Base-by-base conservation (phyloP, 2,113 vertebrate species). In the Myiagra hebetior region DNA sequence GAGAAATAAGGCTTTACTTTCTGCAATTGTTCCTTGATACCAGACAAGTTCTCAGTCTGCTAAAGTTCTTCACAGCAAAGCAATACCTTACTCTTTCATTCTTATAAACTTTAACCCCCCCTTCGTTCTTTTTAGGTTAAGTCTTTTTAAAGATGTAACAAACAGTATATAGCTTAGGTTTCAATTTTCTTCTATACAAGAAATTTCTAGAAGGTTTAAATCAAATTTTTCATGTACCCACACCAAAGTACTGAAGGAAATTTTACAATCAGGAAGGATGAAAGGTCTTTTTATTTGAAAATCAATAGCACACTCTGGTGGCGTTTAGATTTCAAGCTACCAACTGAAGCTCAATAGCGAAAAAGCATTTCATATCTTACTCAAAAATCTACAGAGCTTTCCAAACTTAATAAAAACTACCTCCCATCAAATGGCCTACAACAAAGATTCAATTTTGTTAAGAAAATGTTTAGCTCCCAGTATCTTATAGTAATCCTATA, bases 251-350 rank as follows among this genome's bases (percentile, higher is more conserved):
- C 19, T 14, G 26, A 17, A 57, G 18, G 22, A 52, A 64, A 69
- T n/a, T 33, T 74, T 41, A 63, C 23, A 12, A 52, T 10, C 62
- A 82, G 33, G 42, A 60, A 73, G 56, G 26, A 81, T 7, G 31
- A 10, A 52, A 73, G 41, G 11, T 35, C 35, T 55, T 69, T 86
- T 46, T 63, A 88, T 93, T 70, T 80, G 68, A 94, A 97, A 91
- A 94, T 77, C 97, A 98, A 98, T 72, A 98, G 98, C 97, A 97
- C 98, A 95, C 98, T 98, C 98, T 98, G 92, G 98, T 98, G 98
- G 98, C 57, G 37, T 75, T n/a, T 77, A 15, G 23, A 74, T 80
- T 96, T 86, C 89, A 85, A 75, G 65, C 89, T n/a, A 50, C 15
- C 60, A 50, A 5, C 0, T 35, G 56, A 78, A 67, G 60, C 46